A percentile compares a stretch with the other conserved stretches of the same genome.
Evolutionary conservation across 2,797 vertebrate species (phyloP).

Genomic region (Phalanger gymnotis): DNA sequence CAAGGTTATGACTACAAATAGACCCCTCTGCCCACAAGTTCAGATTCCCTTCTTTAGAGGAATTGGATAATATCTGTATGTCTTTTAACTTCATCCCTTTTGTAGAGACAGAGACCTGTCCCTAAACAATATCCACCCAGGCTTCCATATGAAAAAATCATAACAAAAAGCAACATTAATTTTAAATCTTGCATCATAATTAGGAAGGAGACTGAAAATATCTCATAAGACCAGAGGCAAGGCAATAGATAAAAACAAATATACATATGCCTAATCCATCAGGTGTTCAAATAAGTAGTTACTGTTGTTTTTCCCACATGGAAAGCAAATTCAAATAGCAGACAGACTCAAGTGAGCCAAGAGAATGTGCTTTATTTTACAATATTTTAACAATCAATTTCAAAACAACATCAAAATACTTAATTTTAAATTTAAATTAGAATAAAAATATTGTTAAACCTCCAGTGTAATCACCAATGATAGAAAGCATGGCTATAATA

Average conservation of each 20-base stretch:
- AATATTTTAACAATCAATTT: neutral
- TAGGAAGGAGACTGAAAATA: neutral
- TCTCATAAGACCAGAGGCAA: neutral
- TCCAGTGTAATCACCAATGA: neutral
- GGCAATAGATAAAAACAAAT: neutral
- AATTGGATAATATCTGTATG: neutral
- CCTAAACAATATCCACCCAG: neutral
- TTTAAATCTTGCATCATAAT: neutral
- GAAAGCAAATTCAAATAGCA: neutral
- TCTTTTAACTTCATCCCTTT: neutral
- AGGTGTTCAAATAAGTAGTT: neutral
- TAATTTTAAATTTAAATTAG: neutral
- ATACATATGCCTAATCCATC: neutral
- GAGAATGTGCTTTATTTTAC: neutral
- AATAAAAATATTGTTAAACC: neutral
- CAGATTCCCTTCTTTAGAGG: neutral
- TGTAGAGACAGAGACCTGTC: neutral
- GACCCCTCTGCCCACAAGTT: neutral
- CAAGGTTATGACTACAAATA: neutral
- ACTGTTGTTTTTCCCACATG: neutral
- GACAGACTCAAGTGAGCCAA: neutral
- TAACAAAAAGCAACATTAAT: neutral
- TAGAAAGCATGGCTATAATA: neutral
- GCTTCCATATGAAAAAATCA: neutral
- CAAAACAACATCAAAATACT: neutral